These are phyloP conservation scores for Cantharis nigra DNA, from an alignment of 2,888 invertebrate species.

Conservation along the genomic window DNA sequence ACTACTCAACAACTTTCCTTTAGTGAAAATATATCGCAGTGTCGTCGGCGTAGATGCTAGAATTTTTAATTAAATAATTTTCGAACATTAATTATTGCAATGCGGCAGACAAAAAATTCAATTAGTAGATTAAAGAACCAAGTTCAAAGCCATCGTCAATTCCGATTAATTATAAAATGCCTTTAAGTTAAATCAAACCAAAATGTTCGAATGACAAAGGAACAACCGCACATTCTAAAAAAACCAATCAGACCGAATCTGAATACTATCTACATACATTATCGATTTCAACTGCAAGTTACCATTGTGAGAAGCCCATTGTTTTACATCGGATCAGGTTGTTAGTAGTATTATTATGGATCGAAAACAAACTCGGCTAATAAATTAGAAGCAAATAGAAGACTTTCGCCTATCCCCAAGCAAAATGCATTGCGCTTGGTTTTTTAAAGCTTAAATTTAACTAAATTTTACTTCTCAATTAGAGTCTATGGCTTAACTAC, in stretches of 20 bases:
- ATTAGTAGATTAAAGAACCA: not conserved
- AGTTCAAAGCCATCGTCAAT: not conserved
- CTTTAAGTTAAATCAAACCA: not conserved
- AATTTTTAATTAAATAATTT: not conserved
- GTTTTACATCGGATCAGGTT: slow-evolving; percentile 35
- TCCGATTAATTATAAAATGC: not conserved
- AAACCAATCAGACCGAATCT: slow-evolving; percentile 21
- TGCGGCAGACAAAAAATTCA: not conserved
- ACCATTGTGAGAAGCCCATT: slow-evolving; percentile 39
- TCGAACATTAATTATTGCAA: not conserved
- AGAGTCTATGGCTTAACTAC: not conserved
- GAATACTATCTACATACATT: slow-evolving; percentile 33
- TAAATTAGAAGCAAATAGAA: slow-evolving; percentile 33
- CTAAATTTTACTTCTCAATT: not conserved
- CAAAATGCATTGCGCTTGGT: not conserved
- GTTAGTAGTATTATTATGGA: slow-evolving; percentile 36
- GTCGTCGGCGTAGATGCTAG: not conserved
- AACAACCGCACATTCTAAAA: slow-evolving; percentile 3
- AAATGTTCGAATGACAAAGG: slow-evolving; percentile 3
- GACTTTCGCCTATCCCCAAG: not conserved
- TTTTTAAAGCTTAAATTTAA: not conserved
- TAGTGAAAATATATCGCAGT: too few species aligned
- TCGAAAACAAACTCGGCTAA: slow-evolving; percentile 34
- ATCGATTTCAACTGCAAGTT: slow-evolving; percentile 31
- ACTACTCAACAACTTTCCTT: too few species aligned